Percentiles rank a stretch among this genome's conserved stretches.
Conservation (phyloP, 2,797 vertebrate species). For the Oophaga sylvatica region DNA sequence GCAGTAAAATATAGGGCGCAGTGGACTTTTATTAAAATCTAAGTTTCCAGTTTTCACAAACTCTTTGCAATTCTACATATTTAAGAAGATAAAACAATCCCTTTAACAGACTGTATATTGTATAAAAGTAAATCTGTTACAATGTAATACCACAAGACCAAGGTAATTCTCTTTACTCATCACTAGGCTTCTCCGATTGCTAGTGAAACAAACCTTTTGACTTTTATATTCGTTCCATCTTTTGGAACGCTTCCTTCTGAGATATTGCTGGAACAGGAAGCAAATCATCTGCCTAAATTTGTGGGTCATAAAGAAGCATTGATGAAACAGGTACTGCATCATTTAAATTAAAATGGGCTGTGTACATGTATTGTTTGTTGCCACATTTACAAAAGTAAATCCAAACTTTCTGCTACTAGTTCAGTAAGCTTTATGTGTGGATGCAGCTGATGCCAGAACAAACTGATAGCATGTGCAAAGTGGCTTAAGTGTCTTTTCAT, state of each 20-base stretch:
- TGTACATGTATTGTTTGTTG: background rate
- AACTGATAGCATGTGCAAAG: background rate
- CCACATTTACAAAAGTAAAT: background rate
- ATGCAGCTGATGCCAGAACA: background rate
- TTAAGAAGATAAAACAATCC: too few relatives aligned
- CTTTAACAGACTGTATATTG: background rate
- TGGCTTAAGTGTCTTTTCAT: background rate
- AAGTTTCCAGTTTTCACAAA: too few relatives aligned
- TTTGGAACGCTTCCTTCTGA: conserved; percentile 43
- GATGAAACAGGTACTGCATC: conserved; percentile 31
- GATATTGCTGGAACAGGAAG: conserved; percentile 33
- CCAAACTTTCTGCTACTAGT: background rate
- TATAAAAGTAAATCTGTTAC: background rate
- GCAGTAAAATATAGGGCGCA: too few relatives aligned
- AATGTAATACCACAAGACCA: background rate
- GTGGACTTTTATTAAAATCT: too few relatives aligned
- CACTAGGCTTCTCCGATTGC: conserved; percentile 12
- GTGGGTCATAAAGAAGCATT: conserved; percentile 13
- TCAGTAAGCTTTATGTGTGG: background rate
- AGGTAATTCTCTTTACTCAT: background rate
- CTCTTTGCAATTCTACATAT: too few relatives aligned
- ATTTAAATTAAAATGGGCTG: background rate
- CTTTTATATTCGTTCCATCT: conserved; percentile 50
- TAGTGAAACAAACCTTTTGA: background rate
- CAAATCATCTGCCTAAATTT: conserved; percentile 6